phyloP scores from a whole-genome alignment of 2,888 invertebrate species.

The Endomychus coccineus region DNA sequence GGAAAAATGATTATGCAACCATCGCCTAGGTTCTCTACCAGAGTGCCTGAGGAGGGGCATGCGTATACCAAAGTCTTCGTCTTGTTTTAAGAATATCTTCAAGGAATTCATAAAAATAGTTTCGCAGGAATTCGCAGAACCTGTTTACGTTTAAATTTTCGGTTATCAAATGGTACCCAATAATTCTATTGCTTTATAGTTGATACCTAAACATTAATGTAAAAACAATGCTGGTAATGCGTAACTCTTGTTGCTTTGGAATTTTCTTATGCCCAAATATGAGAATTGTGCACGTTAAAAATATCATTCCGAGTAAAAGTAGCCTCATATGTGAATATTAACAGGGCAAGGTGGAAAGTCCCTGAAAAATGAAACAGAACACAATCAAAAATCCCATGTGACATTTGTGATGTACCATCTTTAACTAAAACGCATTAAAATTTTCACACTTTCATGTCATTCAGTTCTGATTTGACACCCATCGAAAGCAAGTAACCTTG shows the following conservation, averaged over 20 bases:
- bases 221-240: conserved; percentile 3
- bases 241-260: conserved; percentile 3
- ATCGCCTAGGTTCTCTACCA: conserved; percentile 1
- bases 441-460: too few relatives aligned
- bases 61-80: neutral
- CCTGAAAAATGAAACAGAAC: too few relatives aligned
- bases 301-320: conserved; percentile 6
- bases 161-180: neutral
- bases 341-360: too few relatives aligned
- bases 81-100: neutral
- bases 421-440: too few relatives aligned
- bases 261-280: conserved; percentile 8
- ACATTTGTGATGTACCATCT: too few relatives aligned
- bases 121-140: neutral
- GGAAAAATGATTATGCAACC: too few relatives aligned
- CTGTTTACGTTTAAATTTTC: conserved; percentile 1
- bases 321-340: conserved; percentile 8
- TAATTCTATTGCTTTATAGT: conserved; percentile 1
- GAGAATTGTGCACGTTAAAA: conserved; percentile 5
- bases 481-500: too few relatives aligned
- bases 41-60: neutral
- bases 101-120: neutral
- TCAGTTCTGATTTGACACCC: too few relatives aligned
- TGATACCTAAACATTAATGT: conserved; percentile 2
- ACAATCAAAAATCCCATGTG: too few relatives aligned